phyloP scores from a whole-genome alignment of 2,113 vertebrate species.

The Progne subis region DNA sequence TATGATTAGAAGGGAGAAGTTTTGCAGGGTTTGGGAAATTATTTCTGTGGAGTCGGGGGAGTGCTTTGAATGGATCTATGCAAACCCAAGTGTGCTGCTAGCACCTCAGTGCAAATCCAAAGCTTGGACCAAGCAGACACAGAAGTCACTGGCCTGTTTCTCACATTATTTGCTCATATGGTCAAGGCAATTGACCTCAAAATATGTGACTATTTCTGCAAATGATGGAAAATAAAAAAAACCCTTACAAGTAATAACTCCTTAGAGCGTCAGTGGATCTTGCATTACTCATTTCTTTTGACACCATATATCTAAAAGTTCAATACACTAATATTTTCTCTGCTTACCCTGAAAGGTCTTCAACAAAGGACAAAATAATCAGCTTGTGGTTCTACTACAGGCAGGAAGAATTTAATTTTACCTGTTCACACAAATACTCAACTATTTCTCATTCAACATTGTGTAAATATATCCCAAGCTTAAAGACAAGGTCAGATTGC shows the following conservation, averaged over 20 bases:
- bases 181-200: background rate
- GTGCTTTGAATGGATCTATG: background rate
- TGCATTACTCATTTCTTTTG: background rate
- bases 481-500: background rate
- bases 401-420: constrained; percentile 7
- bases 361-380: constrained; percentile 31
- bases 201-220: background rate
- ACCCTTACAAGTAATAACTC: background rate
- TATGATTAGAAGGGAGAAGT: background rate
- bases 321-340: background rate
- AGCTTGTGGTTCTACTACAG: constrained; percentile 29
- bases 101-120: background rate
- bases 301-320: background rate
- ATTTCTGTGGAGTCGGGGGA: background rate
- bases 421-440: background rate
- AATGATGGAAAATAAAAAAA: background rate
- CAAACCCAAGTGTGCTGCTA: background rate
- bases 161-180: background rate
- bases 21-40: background rate
- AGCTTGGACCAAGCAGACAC: background rate
- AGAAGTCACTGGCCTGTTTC: background rate
- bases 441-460: constrained; percentile 12
- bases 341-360: background rate
- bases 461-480: constrained; percentile 3
- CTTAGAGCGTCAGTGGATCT: background rate